These are phyloP conservation scores for Esox masquinongy DNA, from an alignment of 2,797 vertebrate genomes.

Conservation along the genomic window DNA sequence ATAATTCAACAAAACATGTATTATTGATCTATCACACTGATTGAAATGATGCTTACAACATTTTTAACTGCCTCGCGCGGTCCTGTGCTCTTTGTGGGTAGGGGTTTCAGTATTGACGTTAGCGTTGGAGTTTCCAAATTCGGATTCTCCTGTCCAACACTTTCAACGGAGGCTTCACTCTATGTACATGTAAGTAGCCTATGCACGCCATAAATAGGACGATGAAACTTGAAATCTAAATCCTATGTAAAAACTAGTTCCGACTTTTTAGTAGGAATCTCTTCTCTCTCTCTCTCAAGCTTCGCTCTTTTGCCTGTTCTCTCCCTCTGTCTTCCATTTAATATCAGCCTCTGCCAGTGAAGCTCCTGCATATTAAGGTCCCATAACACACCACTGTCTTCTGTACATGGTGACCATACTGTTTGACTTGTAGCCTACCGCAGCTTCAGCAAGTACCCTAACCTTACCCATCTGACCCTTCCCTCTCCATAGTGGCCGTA, in stretches of 20 bases:
- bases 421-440: too few relatives aligned
- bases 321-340: too few relatives aligned
- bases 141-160: background rate
- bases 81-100: background rate
- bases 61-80: constrained; percentile 6
- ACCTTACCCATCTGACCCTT: background rate
- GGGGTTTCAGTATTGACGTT: constrained; percentile 13
- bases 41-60: background rate
- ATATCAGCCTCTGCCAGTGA: too few relatives aligned
- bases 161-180: constrained; percentile 65
- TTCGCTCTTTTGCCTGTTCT: too few relatives aligned
- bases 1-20: too few relatives aligned
- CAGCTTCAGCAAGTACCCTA: too few relatives aligned
- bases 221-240: background rate
- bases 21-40: background rate
- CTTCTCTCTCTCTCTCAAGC: too few relatives aligned
- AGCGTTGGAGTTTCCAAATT: constrained; percentile 1
- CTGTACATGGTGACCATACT: too few relatives aligned
- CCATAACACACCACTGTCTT: too few relatives aligned
- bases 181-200: constrained; percentile 78
- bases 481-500: constrained; percentile 86
- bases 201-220: background rate
- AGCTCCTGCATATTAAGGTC: too few relatives aligned
- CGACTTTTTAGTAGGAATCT: too few relatives aligned
- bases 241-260: too few relatives aligned